Evolutionary conservation across 2,888 invertebrate species (phyloP).

Genomic region (Drosophila phalerata): DNA sequence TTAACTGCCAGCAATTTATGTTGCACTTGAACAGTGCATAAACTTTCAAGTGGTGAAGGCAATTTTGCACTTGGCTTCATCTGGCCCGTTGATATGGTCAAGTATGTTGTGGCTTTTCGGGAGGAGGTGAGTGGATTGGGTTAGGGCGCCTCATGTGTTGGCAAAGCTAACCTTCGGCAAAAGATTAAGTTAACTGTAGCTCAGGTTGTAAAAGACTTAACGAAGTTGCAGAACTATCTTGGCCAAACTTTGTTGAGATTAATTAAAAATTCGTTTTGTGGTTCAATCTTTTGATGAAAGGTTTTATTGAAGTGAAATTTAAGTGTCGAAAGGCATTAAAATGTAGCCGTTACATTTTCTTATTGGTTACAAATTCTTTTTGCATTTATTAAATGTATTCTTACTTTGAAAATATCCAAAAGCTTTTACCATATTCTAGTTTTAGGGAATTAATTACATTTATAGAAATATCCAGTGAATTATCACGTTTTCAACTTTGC

Average conservation of each 20-base stretch:
- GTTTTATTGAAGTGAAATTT: constrained; percentile 7
- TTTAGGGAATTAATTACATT: not conserved
- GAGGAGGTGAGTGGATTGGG: not conserved
- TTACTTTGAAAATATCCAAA: not conserved
- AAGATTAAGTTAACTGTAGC: constrained; percentile 33
- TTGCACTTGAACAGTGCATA: constrained; percentile 70
- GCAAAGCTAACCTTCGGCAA: constrained; percentile 38
- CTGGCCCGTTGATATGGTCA: constrained; percentile 47
- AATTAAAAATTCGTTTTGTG: constrained; percentile 40
- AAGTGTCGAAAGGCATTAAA: constrained; percentile 2
- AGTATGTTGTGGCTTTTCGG: constrained; percentile 13
- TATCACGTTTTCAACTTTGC: too few relatives aligned
- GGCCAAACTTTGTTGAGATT: constrained; percentile 26
- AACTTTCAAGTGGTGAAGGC: constrained; percentile 73
- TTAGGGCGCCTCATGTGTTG: constrained; percentile 31
- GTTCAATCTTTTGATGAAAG: constrained; percentile 24
- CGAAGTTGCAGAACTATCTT: constrained; percentile 43
- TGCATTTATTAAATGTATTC: not conserved
- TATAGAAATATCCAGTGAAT: too few relatives aligned
- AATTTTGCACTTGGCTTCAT: constrained; percentile 78
- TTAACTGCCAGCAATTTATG: constrained; percentile 74
- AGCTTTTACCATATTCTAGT: not conserved
- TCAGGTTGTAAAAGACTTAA: constrained; percentile 34
- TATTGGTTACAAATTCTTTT: not conserved
- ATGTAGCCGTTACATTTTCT: not conserved